Evolutionary conservation across 2,113 vertebrate genomes (phyloP).

Genomic region (Butorides virescens): DNA sequence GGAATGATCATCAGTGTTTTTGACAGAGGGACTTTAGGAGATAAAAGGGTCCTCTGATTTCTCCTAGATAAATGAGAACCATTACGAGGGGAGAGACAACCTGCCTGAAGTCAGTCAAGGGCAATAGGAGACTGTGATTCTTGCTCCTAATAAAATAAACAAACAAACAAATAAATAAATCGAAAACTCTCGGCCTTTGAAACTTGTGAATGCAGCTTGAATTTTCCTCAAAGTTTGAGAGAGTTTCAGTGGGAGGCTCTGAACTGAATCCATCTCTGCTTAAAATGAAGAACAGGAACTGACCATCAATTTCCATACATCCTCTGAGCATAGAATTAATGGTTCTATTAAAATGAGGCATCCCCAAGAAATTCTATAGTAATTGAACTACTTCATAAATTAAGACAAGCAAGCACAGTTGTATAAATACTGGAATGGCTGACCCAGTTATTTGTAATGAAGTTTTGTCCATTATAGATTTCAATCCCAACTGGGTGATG

Average conservation of each 20-base stretch:
- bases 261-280: neutral
- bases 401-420: slow-evolving; percentile 27
- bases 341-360: slow-evolving; percentile 41
- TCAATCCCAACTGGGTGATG: neutral
- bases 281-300: slow-evolving; percentile 21
- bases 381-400: slow-evolving; percentile 40
- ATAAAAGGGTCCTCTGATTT: neutral
- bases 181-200: neutral
- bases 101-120: neutral
- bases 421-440: neutral
- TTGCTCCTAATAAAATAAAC: neutral
- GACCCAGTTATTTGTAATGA: slow-evolving; percentile 12
- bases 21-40: neutral
- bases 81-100: neutral
- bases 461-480: neutral
- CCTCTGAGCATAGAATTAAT: slow-evolving; percentile 38
- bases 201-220: neutral
- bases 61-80: neutral
- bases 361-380: slow-evolving; percentile 43
- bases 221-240: neutral
- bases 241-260: neutral
- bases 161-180: too few relatives aligned
- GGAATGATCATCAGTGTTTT: neutral
- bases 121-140: neutral
- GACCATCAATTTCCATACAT: slow-evolving; percentile 10